phyloP scores from a whole-genome alignment of 2,888 invertebrate species.

The Acrobeloides nanus region DNA sequence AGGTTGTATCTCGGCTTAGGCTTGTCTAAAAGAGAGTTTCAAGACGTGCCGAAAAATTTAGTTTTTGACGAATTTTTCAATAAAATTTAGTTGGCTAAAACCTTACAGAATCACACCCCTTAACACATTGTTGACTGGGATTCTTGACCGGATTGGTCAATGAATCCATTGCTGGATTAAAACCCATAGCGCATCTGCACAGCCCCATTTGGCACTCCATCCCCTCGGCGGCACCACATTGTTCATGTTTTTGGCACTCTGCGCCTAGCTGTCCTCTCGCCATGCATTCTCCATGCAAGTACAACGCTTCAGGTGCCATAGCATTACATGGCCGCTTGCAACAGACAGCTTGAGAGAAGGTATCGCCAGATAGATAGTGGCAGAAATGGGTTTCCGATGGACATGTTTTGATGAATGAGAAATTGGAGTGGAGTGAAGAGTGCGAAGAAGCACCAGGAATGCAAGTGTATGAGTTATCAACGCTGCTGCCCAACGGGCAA shows the following conservation, averaged over 20 bases:
- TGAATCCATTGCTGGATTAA: conserved; percentile 44
- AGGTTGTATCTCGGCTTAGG: conserved; percentile 48
- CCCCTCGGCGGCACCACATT: conserved; percentile 52
- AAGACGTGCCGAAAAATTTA: background rate
- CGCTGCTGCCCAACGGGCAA: conserved; percentile 43
- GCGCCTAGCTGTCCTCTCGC: conserved; percentile 48
- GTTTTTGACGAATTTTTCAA: background rate
- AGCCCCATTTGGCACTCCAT: conserved; percentile 49
- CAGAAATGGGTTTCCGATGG: conserved; percentile 51
- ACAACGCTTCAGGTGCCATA: conserved; percentile 51
- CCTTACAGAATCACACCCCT: conserved; percentile 40
- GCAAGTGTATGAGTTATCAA: conserved; percentile 32
- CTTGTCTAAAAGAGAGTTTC: conserved; percentile 19
- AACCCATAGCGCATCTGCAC: conserved; percentile 47
- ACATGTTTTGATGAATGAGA: conserved; percentile 22
- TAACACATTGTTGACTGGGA: conserved; percentile 46
- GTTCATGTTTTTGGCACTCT: conserved; percentile 40
- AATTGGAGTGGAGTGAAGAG: conserved; percentile 5
- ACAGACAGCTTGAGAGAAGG: conserved; percentile 38
- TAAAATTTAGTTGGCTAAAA: background rate
- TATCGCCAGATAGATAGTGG: conserved; percentile 43
- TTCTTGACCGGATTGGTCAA: conserved; percentile 49
- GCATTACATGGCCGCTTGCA: conserved; percentile 52
- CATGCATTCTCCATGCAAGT: conserved; percentile 49
- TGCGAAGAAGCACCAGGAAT: conserved; percentile 16